Evolutionary conservation across 1,140 invertebrate species (phyloP), one percentile per base, ranked within the genome.

Genomic region (Drosophila tristis): DNA sequence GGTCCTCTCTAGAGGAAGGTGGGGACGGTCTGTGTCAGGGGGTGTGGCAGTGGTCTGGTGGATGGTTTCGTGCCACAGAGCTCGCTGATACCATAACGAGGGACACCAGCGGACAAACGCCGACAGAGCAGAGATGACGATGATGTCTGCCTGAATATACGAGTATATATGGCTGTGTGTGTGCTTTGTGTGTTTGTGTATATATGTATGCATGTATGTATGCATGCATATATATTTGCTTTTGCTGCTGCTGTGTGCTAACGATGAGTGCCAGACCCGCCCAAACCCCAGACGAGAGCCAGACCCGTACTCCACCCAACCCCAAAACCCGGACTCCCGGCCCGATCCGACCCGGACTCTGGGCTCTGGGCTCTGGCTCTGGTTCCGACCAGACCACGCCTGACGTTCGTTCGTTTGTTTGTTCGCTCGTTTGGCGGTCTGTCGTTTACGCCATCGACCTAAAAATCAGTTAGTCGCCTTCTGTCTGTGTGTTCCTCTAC

Each of bases 391-490:
- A 80, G 68, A 50, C 26, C 75, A 57, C 66, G 65, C 66, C 78
- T 50, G 55, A 68, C 51, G 35, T 39, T 39, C 35, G 11, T 39
- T 39, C 35, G 35, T 39, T 39, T 11, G 35, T 39, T 39, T 8
- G 35, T 39, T 39, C 11, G 4, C 20, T 42, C 51, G 62, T 82
- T 78, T 29, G 79, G 48, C 81, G 53, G 56, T 89, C 72, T 77
- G 85, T 67, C 84, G 84, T 65, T 90, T 63, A 63, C 76, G 64
- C 85, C 84, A 79, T 81, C 84, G 84, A 89, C 84, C 84, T 89
- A 89, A 89, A 87, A 89, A 89, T 89, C 84, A 77, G 75, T 87
- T 89, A 82, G 78, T 58, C 67, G 53, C 72, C 78, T 58, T 64
- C 80, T 76, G 53, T 67, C 49, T 87, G 61, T 65, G 62, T 70